These are phyloP conservation scores for Hyperoplus lanceolatus DNA, from an alignment of 2,797 vertebrate species.

Conservation along the genomic window DNA sequence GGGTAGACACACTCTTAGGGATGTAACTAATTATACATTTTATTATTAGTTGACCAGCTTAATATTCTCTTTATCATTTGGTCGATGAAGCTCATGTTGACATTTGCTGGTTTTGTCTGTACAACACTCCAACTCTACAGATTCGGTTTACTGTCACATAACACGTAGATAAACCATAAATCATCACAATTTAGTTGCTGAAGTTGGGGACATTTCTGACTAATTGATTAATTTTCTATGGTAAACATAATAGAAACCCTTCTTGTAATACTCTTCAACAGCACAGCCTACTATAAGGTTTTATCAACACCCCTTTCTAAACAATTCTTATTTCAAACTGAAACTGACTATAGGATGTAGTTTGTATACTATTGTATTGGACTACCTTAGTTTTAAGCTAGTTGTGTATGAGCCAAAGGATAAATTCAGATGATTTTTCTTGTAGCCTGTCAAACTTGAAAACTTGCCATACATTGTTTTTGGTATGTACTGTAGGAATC, in stretches of 20 bases:
- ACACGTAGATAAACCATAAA: background rate
- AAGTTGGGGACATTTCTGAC: background rate
- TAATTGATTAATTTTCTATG: background rate
- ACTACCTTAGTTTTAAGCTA: background rate
- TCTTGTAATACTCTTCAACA: background rate
- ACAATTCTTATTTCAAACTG: background rate
- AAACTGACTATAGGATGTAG: background rate
- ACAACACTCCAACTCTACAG: background rate
- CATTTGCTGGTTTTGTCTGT: background rate
- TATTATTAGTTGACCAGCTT: background rate
- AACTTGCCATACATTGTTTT: background rate
- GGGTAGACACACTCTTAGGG: background rate
- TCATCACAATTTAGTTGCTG: background rate
- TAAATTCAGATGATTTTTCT: background rate
- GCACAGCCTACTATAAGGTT: background rate
- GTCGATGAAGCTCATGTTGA: background rate
- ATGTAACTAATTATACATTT: background rate
- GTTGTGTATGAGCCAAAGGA: too few species aligned
- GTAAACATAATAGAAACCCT: background rate
- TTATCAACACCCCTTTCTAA: background rate
- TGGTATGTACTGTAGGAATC: slow-evolving; percentile 31
- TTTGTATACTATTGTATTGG: background rate
- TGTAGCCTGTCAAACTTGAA: slow-evolving; percentile 11
- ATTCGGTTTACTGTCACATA: background rate
- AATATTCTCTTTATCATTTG: background rate